Base-by-base conservation (phyloP, 2,797 vertebrate species). In the Cyprinella venusta region DNA sequence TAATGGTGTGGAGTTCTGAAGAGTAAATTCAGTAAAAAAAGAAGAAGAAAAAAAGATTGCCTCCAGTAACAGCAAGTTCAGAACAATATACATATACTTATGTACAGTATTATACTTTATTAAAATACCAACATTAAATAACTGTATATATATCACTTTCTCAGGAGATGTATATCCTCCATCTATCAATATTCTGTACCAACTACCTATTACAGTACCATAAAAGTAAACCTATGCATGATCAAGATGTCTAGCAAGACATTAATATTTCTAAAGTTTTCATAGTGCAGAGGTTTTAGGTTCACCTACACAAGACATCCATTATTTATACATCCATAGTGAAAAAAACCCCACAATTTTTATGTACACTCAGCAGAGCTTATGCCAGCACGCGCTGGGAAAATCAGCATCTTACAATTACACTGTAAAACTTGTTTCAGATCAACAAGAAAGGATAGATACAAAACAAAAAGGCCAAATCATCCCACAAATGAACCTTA, bases 61-160 rank as follows among this genome's bases (percentile, higher is more conserved):
- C 63, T 88, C 72, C 87, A 81, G 90, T 79, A 91, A 86, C 16
- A 48, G 67, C 72, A 88, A 80, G 71, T 80, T 87, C 74, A 87
- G 79, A 80, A 72, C 89, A 88, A 92, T 89, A 79, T 90, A 91
- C 88, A 93, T 87, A 88, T 77, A 85, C 30, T 79, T 83, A 90
- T 89, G 86, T 90, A 94, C 90, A 93, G 80, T 78, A 89, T 68
- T 86, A 84, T 90, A 90, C 91, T 93, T 92, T 89, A 92, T 85
- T 95, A 91, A 93, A 93, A 95, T 90, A 93, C 92, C 92, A 93
- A 95, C 90, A 94, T 96, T 96, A 94, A 97, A 96, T 96, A 96
- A 93, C 92, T 92, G 90, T 76, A 92, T 89, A 94, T 85, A 94
- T 87, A 81, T 26, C 30, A 83, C 30, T 68, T 76, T 50, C 78